These are phyloP conservation scores for Zophobas atratus DNA, from an alignment of 1,140 invertebrate genomes.

Conservation along the genomic window DNA sequence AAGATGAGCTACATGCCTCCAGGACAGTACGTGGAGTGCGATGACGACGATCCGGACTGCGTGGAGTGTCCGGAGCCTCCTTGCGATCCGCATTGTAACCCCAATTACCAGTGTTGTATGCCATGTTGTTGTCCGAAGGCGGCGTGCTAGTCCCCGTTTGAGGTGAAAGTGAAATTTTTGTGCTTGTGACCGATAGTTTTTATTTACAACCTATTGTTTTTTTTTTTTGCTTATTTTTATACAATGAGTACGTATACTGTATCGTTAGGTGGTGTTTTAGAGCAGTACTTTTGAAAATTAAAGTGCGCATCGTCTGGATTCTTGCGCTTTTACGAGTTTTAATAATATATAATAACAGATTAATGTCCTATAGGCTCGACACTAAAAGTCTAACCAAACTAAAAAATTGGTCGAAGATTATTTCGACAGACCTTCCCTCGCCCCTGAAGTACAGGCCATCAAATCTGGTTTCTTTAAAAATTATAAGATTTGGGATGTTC, in stretches of 20 bases:
- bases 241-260: background rate
- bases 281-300: background rate
- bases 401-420: no score
- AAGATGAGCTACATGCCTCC: slow-evolving; percentile 70
- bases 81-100: slow-evolving; percentile 44
- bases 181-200: background rate
- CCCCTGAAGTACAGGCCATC: no score
- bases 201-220: background rate
- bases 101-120: slow-evolving; percentile 52
- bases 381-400: no score
- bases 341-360: no score
- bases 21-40: slow-evolving; percentile 68
- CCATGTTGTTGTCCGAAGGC: slow-evolving; percentile 65
- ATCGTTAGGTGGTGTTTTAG: background rate
- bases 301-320: background rate
- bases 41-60: slow-evolving; percentile 64
- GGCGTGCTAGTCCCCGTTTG: slow-evolving; percentile 56
- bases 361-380: no score
- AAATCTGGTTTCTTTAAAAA: no score
- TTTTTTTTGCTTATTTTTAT: background rate
- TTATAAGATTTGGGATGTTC: no score
- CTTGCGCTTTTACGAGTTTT: no score
- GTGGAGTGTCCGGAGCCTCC: slow-evolving; percentile 62
- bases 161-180: slow-evolving; percentile 5
- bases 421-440: no score